These are phyloP conservation scores for Typhlichthys eigenmanni DNA, from an alignment of 2,797 vertebrate species.

Conservation along the genomic window DNA sequence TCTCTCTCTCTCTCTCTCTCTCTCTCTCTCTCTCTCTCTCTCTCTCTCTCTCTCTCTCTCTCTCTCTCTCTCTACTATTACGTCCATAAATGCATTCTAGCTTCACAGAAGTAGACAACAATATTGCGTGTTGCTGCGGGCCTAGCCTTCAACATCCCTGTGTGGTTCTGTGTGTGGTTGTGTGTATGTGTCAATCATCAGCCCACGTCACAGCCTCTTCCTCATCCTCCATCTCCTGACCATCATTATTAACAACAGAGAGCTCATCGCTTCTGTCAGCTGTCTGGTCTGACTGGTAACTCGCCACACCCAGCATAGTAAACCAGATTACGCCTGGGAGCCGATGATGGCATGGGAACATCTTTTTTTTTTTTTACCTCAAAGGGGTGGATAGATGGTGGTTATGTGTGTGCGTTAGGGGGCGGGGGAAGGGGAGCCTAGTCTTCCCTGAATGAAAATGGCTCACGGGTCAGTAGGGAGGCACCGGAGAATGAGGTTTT, in stretches of 20 bases:
- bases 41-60: constrained; percentile 12
- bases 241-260: constrained; percentile 41
- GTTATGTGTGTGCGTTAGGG: constrained; percentile 1
- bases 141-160: constrained; percentile 24
- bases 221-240: constrained; percentile 10
- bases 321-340: constrained; percentile 61
- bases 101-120: constrained; percentile 22
- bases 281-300: constrained; percentile 44
- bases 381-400: constrained; percentile 26
- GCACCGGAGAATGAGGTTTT: constrained; percentile 48
- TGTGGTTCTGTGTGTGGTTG: neutral
- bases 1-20: too few species aligned
- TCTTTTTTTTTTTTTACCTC: constrained; percentile 48
- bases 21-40: constrained; percentile 48
- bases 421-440: constrained; percentile 30
- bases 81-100: constrained; percentile 38
- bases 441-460: constrained; percentile 64
- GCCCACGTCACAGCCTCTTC: constrained; percentile 15
- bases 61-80: constrained; percentile 11
- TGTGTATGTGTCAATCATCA: constrained; percentile 23
- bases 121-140: constrained; percentile 18
- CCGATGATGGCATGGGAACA: constrained; percentile 52
- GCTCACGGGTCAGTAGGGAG: constrained; percentile 36
- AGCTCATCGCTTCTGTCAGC: constrained; percentile 61
- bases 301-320: constrained; percentile 63